Evolutionary conservation across 2,888 invertebrate species (phyloP).

Genomic region (Lepas anatifera): DNA sequence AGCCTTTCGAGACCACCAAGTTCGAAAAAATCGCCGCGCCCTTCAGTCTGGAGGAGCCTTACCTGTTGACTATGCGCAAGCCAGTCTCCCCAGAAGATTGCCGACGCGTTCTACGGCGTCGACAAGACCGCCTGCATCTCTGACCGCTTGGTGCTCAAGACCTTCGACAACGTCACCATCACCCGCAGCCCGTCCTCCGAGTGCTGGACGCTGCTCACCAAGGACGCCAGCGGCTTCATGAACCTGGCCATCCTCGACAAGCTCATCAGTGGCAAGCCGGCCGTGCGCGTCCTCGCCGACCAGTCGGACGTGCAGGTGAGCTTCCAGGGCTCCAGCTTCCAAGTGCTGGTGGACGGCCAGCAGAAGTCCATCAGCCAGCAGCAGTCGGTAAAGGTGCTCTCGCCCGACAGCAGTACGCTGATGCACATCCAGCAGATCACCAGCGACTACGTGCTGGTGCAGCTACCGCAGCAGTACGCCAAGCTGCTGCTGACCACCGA

Average conservation of each 20-base stretch:
- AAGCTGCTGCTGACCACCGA: background rate
- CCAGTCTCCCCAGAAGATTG: background rate
- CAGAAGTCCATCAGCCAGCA: background rate
- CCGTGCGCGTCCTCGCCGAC: too few relatives aligned
- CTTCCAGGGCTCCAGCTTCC: too few relatives aligned
- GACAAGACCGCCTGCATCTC: constrained; percentile 24
- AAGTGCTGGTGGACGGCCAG: background rate
- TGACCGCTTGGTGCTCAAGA: constrained; percentile 26
- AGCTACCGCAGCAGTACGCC: background rate
- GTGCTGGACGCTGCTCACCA: background rate
- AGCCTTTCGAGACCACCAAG: background rate
- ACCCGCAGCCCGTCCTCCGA: background rate
- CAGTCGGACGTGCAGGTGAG: background rate
- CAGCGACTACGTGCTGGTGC: background rate
- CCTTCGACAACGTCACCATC: constrained; percentile 23
- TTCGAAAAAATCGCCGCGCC: background rate
- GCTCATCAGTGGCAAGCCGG: background rate
- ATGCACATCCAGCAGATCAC: background rate
- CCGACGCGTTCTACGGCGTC: background rate
- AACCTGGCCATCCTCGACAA: background rate
- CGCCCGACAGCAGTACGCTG: background rate
- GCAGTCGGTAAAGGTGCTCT: background rate
- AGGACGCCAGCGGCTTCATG: background rate
- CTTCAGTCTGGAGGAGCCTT: background rate
- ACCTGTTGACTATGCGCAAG: background rate